Base-by-base conservation (phyloP, 1,140 invertebrate species). In the Bombus picipes region DNA sequence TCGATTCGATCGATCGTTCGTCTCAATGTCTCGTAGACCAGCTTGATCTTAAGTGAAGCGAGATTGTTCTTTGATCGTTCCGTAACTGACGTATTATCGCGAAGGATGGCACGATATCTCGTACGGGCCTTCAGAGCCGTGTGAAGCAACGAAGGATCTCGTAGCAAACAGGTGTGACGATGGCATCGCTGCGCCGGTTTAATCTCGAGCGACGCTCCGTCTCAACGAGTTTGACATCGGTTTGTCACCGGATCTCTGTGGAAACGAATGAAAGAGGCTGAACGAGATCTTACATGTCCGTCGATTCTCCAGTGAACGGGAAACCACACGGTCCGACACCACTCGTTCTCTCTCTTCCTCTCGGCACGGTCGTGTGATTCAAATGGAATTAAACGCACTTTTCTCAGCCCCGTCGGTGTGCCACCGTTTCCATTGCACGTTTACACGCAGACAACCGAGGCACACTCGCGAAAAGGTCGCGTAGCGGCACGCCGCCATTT, bases 301-400 rank as follows among this genome's bases (percentile, higher is more conserved):
- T 41, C 81, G 85, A 87, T 84, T 78, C 81, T 87, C 74, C 34
- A 77, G 81, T 83, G 73, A 75, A 78, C 65, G n/a, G 47, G 43
- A n/a, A 41, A 87, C 62, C 68, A 83, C 81, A 83, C 66, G 47
- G 74, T 25, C 32, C 72, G 81, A 83, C 81, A 84, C 81, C 82
- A 37, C 65, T 70, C 43, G n/a, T 47, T 37, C 15, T 57, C 43
- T 32, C n/a, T 73, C 39, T n/a, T 10, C n/a, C 39, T 43, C 41
- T n/a, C 39, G 6, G 28, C 9, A 22, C 47, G 32, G 32, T 76
- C 47, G 66, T 66, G 57, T 34, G 57, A 73, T 84, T 83, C 72
- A 87, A 87, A 83, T 87, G 81, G 66, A 78, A 87, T 87, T 87
- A 87, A 87, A 83, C 85, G 81, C 73, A 83, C 81, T 77, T 87